Base-by-base conservation (phyloP, 2,113 vertebrate genomes). In the Salvelinus namaycush region DNA sequence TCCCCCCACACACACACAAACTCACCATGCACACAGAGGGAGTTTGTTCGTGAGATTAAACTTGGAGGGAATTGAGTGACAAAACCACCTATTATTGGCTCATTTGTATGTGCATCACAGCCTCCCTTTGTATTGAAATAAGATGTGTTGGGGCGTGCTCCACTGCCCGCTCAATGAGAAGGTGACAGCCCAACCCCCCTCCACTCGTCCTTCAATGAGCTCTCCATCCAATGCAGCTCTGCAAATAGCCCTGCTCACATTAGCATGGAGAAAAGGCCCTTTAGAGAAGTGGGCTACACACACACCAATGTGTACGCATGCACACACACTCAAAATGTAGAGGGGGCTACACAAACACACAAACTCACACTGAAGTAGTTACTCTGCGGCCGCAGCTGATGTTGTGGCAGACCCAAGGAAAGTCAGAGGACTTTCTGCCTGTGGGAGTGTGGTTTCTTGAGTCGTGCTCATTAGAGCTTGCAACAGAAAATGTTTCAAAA, bases 41-140 rank as follows among this genome's bases (percentile, higher is more conserved):
- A 29, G 70, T 73, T 82, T 86, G 86, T 91, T 87, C 77, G 81
- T 29, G 34, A 86, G 87, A 89, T 88, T 91, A 86, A 86, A 87
- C 74, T 78, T 65, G 74, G 82, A 81, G 16, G 79, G 86, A 87
- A 80, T 57, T 71, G 83, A 81, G 84, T 84, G 83, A 89, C 83
- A 88, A 89, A 93, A 87, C 73, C 84, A 81, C 76, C 85, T 87
- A 85, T 87, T 86, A 86, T 78, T 68, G 79, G 70, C 86, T 93
- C 86, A 93, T 92, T 92, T 90, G 91, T 91, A 91, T 91, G 90
- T 88, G 87, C 82, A 88, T 87, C 90, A 90, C 88, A 89, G 87
- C 71, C 79, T 66, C 65, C 74, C 85, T 87, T 87, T 90, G 89
- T 89, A 49, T 62, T 62, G 76, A 74, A 90, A 79, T 87, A 86